phyloP scores from a whole-genome alignment of 1,140 invertebrate species.

The Drosophila elegans region DNA sequence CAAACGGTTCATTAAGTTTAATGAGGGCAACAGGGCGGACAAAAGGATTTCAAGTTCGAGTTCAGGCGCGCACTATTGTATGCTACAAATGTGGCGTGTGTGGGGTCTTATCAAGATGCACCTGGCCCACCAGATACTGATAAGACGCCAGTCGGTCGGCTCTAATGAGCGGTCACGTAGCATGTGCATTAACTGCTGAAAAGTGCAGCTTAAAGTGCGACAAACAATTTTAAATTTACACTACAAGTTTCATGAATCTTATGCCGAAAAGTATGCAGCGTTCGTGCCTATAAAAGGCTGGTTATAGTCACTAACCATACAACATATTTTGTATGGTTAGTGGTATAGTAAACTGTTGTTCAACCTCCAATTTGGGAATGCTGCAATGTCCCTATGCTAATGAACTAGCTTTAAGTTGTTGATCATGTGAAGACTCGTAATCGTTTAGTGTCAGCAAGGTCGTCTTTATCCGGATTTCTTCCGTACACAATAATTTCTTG shows the following conservation, averaged over 20 bases:
- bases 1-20: constrained; percentile 60
- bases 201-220: constrained; percentile 29
- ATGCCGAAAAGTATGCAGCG: not conserved
- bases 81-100: constrained; percentile 50
- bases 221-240: not conserved
- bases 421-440: too few species aligned
- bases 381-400: too few species aligned
- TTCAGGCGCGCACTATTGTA: constrained; percentile 69
- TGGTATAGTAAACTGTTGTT: too few species aligned
- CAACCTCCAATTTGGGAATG: too few species aligned
- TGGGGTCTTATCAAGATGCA: constrained; percentile 71
- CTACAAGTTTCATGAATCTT: not conserved
- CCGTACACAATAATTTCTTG: too few species aligned
- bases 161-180: constrained; percentile 63
- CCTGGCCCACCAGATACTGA: constrained; percentile 63
- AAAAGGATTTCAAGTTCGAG: constrained; percentile 80
- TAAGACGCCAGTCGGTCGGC: constrained; percentile 19
- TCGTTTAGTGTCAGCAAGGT: too few species aligned
- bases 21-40: constrained; percentile 54
- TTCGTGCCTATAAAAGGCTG: too few species aligned
- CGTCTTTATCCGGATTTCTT: too few species aligned
- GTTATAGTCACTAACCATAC: too few species aligned
- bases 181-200: constrained; percentile 12
- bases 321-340: too few species aligned
- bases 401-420: too few species aligned